Evolutionary conservation across 2,888 invertebrate species (phyloP).

Genomic region (Brassicogethes aeneus): DNA sequence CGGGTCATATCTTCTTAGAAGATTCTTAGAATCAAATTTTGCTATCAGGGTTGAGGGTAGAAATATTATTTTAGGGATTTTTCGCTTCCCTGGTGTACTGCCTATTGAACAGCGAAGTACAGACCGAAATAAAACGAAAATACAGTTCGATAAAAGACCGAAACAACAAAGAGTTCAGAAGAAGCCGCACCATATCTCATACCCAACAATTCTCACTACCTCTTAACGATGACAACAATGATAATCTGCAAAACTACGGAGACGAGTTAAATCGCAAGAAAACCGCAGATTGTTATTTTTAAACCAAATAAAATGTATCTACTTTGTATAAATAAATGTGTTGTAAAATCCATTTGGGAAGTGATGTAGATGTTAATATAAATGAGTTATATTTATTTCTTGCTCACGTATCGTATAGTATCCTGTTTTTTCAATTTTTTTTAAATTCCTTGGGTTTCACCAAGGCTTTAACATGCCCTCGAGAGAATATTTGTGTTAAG

Average conservation of each 20-base stretch:
- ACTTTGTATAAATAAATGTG: too few species aligned
- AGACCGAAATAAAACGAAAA: slow-evolving; percentile 39
- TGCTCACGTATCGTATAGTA: not conserved
- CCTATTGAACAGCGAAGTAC: slow-evolving; percentile 54
- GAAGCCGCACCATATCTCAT: slow-evolving; percentile 17
- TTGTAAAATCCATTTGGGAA: not conserved
- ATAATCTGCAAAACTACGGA: not conserved
- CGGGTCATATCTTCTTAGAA: too few species aligned
- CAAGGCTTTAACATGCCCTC: too few species aligned
- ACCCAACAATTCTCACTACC: slow-evolving; percentile 15
- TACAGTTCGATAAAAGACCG: slow-evolving; percentile 21
- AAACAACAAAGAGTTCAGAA: slow-evolving; percentile 14
- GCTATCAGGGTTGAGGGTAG: too few species aligned
- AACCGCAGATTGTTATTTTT: not conserved
- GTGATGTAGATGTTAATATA: not conserved
- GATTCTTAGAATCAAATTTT: too few species aligned
- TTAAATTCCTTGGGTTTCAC: not conserved
- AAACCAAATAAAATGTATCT: too few species aligned
- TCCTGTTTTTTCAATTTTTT: not conserved
- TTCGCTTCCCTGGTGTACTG: slow-evolving; percentile 57
- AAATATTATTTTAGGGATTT: slow-evolving; percentile 43
- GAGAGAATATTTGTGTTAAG: too few species aligned
- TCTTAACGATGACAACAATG: slow-evolving; percentile 11
- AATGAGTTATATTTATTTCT: not conserved
- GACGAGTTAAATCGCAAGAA: not conserved